Evolutionary conservation across 2,888 invertebrate genomes (phyloP), one percentile per base, ranked within the genome.

Genomic region (Amblyteles armatorius): DNA sequence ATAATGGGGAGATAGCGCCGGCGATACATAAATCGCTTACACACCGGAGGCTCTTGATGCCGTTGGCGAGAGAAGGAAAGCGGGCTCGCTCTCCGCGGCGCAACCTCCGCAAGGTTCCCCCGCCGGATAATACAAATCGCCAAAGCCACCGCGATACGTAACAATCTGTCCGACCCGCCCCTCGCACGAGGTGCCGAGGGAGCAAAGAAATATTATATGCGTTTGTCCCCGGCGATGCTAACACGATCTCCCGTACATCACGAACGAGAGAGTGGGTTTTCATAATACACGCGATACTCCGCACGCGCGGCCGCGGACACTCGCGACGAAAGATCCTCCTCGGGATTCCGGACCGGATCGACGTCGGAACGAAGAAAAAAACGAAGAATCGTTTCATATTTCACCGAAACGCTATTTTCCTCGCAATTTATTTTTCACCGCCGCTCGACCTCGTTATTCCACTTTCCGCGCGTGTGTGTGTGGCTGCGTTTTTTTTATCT

Each of bases 81-180:
- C 22, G 6, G 44, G 52, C 33, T 52, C 29, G 13, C 19, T 29
- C 50, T 3, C 26, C 26, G 19, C 26, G 13, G 22, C 67, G 13
- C 44, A 44, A 44, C 44, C 13, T 44, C 44, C 9, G 40, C 40
- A 44, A 4, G n/a, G 22, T 7, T 69, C 29, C 36, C 67, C 36
- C 67, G 33, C 68, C 65, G 67, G 74, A 79, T 79, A 71, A 82
- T 82, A 82, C 79, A 79, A 82, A 84, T 84, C 82, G 82, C 57
- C 69, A 19, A 71, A 79, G 82, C 82, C 71, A 36, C 79, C 44
- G 48, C 71, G 79, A 78, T 84, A 74, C 78, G 74, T 82, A 82
- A 79, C 74, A 83, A 82, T 82, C 67, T 71, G 71, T 71, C 71
- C 55, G 36, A 74, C 40, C 13, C 44, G n/a, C 52, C 65, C 69